Evolutionary conservation across 2,888 invertebrate species (phyloP).

Genomic region (Anorthoa munda): DNA sequence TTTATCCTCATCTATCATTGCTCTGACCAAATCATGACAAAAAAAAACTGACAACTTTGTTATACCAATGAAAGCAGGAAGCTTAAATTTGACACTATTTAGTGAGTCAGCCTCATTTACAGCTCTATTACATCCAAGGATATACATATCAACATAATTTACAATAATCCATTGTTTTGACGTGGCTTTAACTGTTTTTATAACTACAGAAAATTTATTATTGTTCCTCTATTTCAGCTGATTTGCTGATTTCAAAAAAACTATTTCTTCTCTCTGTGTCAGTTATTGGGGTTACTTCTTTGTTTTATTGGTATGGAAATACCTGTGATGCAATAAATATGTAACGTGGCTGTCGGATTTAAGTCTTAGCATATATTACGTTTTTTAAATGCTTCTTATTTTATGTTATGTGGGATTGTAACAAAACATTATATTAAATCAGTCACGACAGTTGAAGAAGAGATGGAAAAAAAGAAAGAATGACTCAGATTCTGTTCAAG

Average conservation of each 20-base stretch:
- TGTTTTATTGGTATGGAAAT: conserved; percentile 59
- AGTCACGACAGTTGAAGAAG: not conserved
- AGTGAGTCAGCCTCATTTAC: conserved; percentile 30
- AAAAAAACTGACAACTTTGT: not conserved
- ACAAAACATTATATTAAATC: conserved; percentile 10
- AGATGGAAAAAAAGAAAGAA: not conserved
- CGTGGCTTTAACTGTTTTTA: conserved; percentile 40
- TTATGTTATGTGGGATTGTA: conserved; percentile 20
- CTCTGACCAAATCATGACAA: conserved; percentile 10
- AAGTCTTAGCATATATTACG: conserved; percentile 34
- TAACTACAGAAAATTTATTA: conserved; percentile 45
- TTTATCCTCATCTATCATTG: not conserved
- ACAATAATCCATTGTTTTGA: conserved; percentile 62
- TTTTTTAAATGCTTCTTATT: conserved; percentile 23
- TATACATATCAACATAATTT: conserved; percentile 46
- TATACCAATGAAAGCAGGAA: conserved; percentile 24
- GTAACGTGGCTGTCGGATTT: conserved; percentile 32
- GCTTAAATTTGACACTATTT: conserved; percentile 34
- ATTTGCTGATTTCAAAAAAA: conserved; percentile 37
- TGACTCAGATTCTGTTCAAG: not conserved
- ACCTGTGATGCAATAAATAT: conserved; percentile 57
- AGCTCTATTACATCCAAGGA: conserved; percentile 30
- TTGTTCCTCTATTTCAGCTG: conserved; percentile 36
- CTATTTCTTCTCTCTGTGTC: conserved; percentile 41
- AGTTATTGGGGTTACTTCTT: conserved; percentile 37